These are phyloP conservation scores for Eumerus sabulonum DNA, from an alignment of 2,888 invertebrate species.

Conservation along the genomic window DNA sequence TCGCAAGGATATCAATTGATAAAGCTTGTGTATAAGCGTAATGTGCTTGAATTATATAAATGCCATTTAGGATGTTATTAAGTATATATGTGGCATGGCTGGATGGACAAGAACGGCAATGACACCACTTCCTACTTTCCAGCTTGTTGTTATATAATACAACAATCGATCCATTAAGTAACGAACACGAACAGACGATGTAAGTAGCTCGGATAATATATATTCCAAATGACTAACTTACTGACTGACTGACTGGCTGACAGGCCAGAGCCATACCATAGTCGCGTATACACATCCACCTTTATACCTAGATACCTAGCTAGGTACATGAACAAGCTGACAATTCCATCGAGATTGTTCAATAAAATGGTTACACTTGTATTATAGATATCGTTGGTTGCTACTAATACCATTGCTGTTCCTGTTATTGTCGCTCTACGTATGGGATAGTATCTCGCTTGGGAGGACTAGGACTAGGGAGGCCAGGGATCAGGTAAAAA, in stretches of 20 bases:
- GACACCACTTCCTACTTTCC: not conserved
- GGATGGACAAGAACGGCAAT: slow-evolving; percentile 29
- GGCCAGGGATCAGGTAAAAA: slow-evolving; percentile 41
- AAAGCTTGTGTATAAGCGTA: slow-evolving; percentile 63
- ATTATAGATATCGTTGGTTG: slow-evolving; percentile 17
- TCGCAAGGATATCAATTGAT: slow-evolving; percentile 64
- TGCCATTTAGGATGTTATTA: slow-evolving; percentile 65
- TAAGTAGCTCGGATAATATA: too few species aligned
- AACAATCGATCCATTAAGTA: slow-evolving; percentile 68
- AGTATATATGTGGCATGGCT: slow-evolving; percentile 53
- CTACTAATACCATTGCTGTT: not conserved
- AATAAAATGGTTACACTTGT: slow-evolving; percentile 55
- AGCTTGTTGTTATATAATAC: slow-evolving; percentile 50
- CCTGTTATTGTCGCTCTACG: slow-evolving; percentile 4
- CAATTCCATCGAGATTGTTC: slow-evolving; percentile 64
- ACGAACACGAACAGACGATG: slow-evolving; percentile 33
- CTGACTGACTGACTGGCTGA: slow-evolving; percentile 55
- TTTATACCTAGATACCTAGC: too few species aligned
- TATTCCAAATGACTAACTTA: slow-evolving; percentile 30
- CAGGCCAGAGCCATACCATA: slow-evolving; percentile 43
- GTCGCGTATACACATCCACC: slow-evolving; percentile 20
- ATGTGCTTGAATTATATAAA: slow-evolving; percentile 66
- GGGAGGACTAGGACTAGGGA: too few species aligned
- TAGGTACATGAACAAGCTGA: slow-evolving; percentile 1
- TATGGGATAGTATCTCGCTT: slow-evolving; percentile 3